These are phyloP conservation scores for Nixonia krombeini DNA, from an alignment of 1,140 invertebrate genomes.

Conservation along the genomic window DNA sequence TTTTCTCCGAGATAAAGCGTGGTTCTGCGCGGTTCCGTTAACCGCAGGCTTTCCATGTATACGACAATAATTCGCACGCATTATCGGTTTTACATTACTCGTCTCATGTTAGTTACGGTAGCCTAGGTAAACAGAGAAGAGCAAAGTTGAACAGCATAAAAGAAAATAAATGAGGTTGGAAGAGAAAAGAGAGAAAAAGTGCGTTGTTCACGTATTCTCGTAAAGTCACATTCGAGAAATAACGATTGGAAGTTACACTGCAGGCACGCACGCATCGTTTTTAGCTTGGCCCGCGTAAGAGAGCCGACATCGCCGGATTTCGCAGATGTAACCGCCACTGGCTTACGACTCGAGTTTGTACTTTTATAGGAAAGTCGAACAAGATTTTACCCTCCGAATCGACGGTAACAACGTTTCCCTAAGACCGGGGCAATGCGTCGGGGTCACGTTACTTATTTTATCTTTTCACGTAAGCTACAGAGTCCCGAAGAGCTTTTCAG, in stretches of 20 bases:
- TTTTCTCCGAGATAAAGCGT: too few species aligned
- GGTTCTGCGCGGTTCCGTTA: too few species aligned
- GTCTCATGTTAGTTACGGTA: too few species aligned
- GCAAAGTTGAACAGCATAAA: too few species aligned
- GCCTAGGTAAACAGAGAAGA: background rate
- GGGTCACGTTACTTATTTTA: background rate
- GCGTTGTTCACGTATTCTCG: conserved; percentile 24
- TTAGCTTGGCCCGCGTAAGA: background rate
- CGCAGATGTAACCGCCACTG: conserved; percentile 1
- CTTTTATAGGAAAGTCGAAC: conserved; percentile 12
- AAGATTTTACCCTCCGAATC: conserved; percentile 15
- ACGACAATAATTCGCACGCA: too few species aligned
- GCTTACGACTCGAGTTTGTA: conserved; percentile 13
- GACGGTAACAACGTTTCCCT: conserved; percentile 3
- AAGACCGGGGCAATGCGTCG: background rate
- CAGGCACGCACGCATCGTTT: conserved; percentile 1
- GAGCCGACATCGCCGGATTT: background rate
- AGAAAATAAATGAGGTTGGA: conserved; percentile 1
- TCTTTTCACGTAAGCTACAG: background rate
- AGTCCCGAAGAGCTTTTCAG: background rate
- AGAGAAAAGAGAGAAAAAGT: conserved; percentile 18
- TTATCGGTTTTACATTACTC: conserved; percentile 32
- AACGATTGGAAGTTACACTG: conserved; percentile 3
- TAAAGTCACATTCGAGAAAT: conserved; percentile 14
- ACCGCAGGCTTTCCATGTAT: too few species aligned